Percentiles rank a stretch among this genome's conserved stretches.
These are phyloP conservation scores for Karalla daura DNA, from an alignment of 2,797 vertebrate species.

Conservation along the genomic window DNA sequence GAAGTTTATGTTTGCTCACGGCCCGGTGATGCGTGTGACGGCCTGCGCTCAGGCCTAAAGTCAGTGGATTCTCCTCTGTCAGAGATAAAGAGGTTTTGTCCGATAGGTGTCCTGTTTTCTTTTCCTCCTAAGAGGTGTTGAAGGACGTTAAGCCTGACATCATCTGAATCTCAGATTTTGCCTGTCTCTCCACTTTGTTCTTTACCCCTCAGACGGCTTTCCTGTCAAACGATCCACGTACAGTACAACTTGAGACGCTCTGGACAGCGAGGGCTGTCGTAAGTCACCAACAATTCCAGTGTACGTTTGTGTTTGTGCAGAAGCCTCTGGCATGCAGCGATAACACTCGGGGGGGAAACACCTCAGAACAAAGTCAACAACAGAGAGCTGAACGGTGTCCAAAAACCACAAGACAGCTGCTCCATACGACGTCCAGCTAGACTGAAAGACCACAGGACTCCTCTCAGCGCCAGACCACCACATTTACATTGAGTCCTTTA, in stretches of 20 bases:
- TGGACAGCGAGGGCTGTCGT: not conserved
- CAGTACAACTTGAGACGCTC: not conserved
- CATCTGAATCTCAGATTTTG: conserved; percentile 15
- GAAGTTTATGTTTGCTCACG: conserved; percentile 28
- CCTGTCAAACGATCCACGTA: not conserved
- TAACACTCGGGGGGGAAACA: conserved; percentile 20
- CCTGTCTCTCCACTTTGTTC: not conserved
- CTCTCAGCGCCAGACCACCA: not conserved
- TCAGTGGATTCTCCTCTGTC: conserved; percentile 14
- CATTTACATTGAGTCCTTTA: no score
- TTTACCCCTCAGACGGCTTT: not conserved
- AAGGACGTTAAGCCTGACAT: conserved; percentile 51
- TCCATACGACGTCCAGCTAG: conserved; percentile 6
- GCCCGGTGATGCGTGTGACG: conserved; percentile 30
- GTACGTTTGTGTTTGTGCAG: not conserved
- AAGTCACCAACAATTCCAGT: not conserved
- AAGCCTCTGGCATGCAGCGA: not conserved
- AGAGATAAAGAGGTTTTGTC: conserved; percentile 41
- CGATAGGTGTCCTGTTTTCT: conserved; percentile 36
- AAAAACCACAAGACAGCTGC: conserved; percentile 36
- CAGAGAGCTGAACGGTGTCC: conserved; percentile 31
- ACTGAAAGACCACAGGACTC: conserved; percentile 22
- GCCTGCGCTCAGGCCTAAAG: conserved; percentile 27
- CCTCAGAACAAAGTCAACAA: conserved; percentile 36
- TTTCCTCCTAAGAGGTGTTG: conserved; percentile 49